These are phyloP conservation scores for Omphaloscelis lunosa DNA, from an alignment of 2,888 invertebrate species.

Conservation along the genomic window DNA sequence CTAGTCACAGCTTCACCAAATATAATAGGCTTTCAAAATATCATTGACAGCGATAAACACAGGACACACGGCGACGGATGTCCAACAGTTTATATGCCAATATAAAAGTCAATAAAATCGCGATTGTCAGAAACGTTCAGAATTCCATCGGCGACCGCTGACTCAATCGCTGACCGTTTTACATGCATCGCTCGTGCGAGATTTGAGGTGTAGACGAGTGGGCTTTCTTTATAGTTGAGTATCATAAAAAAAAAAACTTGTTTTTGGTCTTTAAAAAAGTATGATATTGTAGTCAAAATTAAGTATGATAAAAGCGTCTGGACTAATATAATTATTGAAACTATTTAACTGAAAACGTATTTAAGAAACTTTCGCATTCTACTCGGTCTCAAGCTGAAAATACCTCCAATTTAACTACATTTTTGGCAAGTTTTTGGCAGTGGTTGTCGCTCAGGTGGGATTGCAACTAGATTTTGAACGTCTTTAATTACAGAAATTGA, in stretches of 20 bases:
- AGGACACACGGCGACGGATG: slow-evolving; percentile 61
- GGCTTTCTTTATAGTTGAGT: slow-evolving; percentile 1
- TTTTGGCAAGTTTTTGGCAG: not conserved
- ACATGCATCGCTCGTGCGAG: slow-evolving; percentile 73
- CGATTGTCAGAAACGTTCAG: slow-evolving; percentile 71
- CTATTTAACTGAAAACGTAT: not conserved
- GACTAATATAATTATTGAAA: not conserved
- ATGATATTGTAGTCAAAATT: no score
- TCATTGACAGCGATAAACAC: slow-evolving; percentile 56
- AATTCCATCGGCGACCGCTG: slow-evolving; percentile 70
- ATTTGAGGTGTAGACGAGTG: slow-evolving; percentile 60
- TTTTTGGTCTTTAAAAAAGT: not conserved
- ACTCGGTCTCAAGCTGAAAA: not conserved
- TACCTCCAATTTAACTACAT: not conserved
- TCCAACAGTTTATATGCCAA: slow-evolving; percentile 60
- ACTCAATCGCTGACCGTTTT: slow-evolving; percentile 72
- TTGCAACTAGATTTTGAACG: not conserved
- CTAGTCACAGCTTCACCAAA: slow-evolving; percentile 32
- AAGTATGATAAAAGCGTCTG: not conserved
- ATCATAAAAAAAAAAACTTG: no score
- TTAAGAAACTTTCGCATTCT: not conserved
- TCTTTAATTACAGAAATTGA: not conserved
- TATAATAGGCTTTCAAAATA: slow-evolving; percentile 42
- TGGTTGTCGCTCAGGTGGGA: not conserved
- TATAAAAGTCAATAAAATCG: slow-evolving; percentile 72